These are phyloP conservation scores for Calcarius lapponicus DNA, from an alignment of 2,797 vertebrate species.

Conservation along the genomic window DNA sequence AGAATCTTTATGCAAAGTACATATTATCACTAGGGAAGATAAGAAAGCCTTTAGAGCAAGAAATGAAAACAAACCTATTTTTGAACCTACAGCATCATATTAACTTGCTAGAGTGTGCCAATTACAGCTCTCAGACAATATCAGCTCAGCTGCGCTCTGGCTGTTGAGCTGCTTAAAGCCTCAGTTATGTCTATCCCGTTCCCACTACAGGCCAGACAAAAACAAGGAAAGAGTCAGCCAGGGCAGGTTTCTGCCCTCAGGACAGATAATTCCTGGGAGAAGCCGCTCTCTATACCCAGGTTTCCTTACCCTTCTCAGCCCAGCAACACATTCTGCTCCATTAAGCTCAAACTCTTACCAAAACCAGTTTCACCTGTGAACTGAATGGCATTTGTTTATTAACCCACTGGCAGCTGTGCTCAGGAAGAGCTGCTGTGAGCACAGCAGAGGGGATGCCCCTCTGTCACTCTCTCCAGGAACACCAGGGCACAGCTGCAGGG, in stretches of 20 bases:
- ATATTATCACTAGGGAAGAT: constrained; percentile 13
- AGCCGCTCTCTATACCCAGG: not conserved
- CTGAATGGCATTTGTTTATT: not conserved
- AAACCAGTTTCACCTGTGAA: not conserved
- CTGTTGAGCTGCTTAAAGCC: not conserved
- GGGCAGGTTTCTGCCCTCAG: not conserved
- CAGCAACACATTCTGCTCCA: not conserved
- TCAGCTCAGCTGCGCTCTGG: not conserved
- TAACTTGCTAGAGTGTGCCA: not conserved
- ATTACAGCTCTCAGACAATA: not conserved
- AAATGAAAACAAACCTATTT: constrained; percentile 29
- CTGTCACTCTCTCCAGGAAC: not conserved
- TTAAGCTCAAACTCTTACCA: not conserved
- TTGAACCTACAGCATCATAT: not conserved
- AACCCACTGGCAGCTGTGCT: not conserved
- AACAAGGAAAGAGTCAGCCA: not conserved
- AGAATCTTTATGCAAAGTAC: constrained; percentile 3
- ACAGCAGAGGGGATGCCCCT: not conserved
- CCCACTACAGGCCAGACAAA: not conserved
- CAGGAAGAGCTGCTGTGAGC: not conserved
- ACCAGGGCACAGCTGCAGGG: not conserved
- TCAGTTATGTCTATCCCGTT: not conserved
- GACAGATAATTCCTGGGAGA: not conserved
- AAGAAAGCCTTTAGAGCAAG: constrained; percentile 24
- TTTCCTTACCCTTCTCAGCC: not conserved